Evolutionary conservation across 2,797 vertebrate genomes (phyloP), one percentile per base, ranked within the genome.

Genomic region (Myripristis jacobus): DNA sequence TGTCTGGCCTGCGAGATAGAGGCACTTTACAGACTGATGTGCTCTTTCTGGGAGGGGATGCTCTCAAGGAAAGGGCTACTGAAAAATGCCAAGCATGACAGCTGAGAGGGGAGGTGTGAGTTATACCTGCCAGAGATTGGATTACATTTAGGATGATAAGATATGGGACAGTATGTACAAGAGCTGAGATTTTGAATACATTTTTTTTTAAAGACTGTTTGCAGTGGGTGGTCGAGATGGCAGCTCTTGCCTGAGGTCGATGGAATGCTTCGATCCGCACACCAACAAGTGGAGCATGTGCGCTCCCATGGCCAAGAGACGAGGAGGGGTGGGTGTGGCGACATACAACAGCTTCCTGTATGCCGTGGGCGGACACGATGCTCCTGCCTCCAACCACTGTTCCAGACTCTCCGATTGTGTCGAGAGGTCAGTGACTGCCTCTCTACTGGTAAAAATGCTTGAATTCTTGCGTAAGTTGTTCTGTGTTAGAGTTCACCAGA

Each of bases 211-310:
- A 87, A 99, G 97, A 56, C 78, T 99, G 48, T 99, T 96, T 43
- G 97, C 98, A 0, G 96, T 98, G 0, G 97, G 97, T 0, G 98
- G 98, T 16, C 91, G 96, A 50, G 97, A 99, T 3, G 97, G 97
- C 66, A 98, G 97, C 92, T 98, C 97, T 0, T 99, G 98, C 66
- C 91, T 99, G 57, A 95, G 96, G 86, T 98, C 98, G 2, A 97
- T 99, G 96, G 97, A 99, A 86, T 97, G 95, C 50, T 99, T 99
- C 36, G 97, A 99, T 75, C 97, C 98, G 0, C 97, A 99, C 82
- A 99, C 97, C 19, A 99, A 99, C 92, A 99, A 99, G 81, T 99
- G 97, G 98, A 98, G 95, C 68, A 85, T 95, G 38, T 99, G 98
- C 46, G 94, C 97, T 1, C 88, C 96, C 0, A 98, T 99, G 98